These are phyloP conservation scores for Zonotrichia albicollis DNA, from an alignment of 2,797 vertebrate genomes.

Conservation along the genomic window DNA sequence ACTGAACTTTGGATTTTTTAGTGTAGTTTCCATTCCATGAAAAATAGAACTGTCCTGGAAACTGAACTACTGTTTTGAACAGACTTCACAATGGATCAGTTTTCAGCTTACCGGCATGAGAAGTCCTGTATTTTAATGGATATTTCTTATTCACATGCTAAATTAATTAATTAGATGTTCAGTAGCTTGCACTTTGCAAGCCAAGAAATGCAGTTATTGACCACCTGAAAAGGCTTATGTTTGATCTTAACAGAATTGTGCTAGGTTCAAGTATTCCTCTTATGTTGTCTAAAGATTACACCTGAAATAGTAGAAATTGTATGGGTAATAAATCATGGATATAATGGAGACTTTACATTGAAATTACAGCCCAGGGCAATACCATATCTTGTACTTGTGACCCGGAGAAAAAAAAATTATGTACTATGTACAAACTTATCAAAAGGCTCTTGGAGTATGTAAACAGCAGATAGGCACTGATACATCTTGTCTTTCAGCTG, in stretches of 20 bases:
- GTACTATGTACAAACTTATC: background rate
- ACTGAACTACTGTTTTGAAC: slow-evolving; percentile 28
- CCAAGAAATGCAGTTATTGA: background rate
- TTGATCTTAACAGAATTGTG: background rate
- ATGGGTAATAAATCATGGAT: background rate
- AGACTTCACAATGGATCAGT: background rate
- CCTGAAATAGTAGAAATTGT: background rate
- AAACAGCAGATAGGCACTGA: background rate
- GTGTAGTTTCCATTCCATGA: slow-evolving; percentile 10
- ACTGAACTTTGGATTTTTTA: slow-evolving; percentile 18
- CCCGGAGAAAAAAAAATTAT: background rate
- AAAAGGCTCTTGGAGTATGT: background rate
- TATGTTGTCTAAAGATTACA: background rate
- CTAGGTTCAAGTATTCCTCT: background rate
- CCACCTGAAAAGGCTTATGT: background rate
- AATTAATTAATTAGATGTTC: background rate
- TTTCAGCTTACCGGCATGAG: background rate
- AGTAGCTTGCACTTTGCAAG: background rate
- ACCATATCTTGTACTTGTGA: background rate
- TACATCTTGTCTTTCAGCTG: background rate
- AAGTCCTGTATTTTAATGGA: background rate
- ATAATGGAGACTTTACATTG: background rate
- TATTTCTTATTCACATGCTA: background rate
- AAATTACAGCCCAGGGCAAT: slow-evolving; percentile 4
- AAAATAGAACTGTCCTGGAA: slow-evolving; percentile 21